These are phyloP conservation scores for Eumerus sabulonum DNA, from an alignment of 2,888 invertebrate species.

Conservation along the genomic window DNA sequence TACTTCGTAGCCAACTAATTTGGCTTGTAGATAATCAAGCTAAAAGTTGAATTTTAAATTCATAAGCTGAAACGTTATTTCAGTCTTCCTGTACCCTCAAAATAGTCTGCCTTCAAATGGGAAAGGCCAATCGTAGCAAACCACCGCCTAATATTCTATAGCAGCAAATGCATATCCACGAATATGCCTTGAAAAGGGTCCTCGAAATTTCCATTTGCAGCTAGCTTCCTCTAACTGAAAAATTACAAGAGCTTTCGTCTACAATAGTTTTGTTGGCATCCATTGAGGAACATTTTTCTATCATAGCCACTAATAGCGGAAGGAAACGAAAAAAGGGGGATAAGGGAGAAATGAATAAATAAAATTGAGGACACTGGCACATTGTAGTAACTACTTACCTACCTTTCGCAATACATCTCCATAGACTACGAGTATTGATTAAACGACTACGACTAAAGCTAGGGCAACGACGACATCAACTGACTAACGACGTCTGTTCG, in stretches of 20 bases:
- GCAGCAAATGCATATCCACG: too few species aligned
- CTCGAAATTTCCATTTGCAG: too few species aligned
- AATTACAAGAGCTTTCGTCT: slow-evolving; percentile 12
- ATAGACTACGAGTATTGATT: slow-evolving; percentile 56
- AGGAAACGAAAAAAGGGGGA: slow-evolving; percentile 6
- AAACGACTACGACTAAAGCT: slow-evolving; percentile 39
- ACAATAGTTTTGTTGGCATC: slow-evolving; percentile 34
- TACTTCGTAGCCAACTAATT: too few species aligned
- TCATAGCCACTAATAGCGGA: slow-evolving; percentile 14
- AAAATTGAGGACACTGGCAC: slow-evolving; percentile 38
- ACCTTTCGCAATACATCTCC: slow-evolving; percentile 40
- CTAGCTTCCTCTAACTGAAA: slow-evolving; percentile 4
- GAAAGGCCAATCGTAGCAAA: too few species aligned
- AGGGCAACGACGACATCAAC: slow-evolving; percentile 23
- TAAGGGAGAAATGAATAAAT: slow-evolving; percentile 22
- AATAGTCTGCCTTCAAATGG: too few species aligned
- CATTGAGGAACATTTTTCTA: slow-evolving; percentile 28
- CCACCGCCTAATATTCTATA: too few species aligned
- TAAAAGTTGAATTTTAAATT: too few species aligned
- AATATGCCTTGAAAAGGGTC: too few species aligned
- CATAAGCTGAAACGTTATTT: too few species aligned
- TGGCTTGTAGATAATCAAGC: too few species aligned
- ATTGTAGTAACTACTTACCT: slow-evolving; percentile 32
- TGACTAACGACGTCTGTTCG: slow-evolving; percentile 38
- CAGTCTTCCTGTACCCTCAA: too few species aligned